A percentile compares a stretch with the other conserved stretches of the same genome.
Evolutionary conservation across 1,140 invertebrate genomes (phyloP).

Genomic region (Lanistes nyassanus): DNA sequence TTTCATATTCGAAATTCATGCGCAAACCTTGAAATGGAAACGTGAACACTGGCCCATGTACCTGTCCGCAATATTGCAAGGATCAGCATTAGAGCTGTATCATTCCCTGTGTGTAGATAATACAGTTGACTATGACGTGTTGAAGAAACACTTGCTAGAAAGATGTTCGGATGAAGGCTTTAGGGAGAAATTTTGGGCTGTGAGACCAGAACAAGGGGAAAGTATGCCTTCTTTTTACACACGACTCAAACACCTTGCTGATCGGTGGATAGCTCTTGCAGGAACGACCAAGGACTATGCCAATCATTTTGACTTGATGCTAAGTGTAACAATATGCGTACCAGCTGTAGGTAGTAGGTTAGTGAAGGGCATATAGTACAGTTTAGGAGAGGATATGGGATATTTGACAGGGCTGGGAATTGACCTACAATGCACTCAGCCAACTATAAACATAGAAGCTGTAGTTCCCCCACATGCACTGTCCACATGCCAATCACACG

Average conservation of each 20-base stretch:
- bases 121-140: neutral
- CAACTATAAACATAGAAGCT: too few species aligned
- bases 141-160: neutral
- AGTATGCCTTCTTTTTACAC: neutral
- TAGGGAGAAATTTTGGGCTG: neutral
- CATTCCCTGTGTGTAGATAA: neutral
- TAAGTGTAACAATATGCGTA: too few species aligned
- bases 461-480: too few species aligned
- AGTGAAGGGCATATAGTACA: too few species aligned
- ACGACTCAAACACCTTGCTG: neutral
- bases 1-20: neutral
- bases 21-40: neutral
- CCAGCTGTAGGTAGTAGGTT: too few species aligned
- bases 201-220: neutral
- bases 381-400: too few species aligned
- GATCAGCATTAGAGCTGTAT: neutral
- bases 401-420: too few species aligned
- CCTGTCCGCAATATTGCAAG: neutral
- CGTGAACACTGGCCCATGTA: neutral
- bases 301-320: neutral
- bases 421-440: too few species aligned
- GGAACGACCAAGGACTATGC: neutral
- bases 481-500: too few species aligned
- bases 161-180: neutral
- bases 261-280: neutral